Percentiles rank a stretch among this genome's conserved stretches.
These are phyloP conservation scores for Formicarius rufipectus DNA, from an alignment of 2,113 vertebrate genomes.

Conservation along the genomic window DNA sequence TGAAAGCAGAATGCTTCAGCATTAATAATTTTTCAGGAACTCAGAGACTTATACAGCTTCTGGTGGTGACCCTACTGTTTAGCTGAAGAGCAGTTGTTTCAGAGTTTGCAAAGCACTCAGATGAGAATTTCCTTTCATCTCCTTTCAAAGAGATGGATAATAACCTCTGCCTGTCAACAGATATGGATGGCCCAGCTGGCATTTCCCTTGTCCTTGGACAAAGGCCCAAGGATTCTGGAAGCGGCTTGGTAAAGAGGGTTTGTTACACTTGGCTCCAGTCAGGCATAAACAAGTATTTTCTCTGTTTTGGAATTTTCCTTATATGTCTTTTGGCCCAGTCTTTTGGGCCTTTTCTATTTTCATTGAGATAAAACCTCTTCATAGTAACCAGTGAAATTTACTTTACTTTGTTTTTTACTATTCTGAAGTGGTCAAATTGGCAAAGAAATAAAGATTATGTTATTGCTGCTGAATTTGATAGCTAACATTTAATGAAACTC, in stretches of 20 bases:
- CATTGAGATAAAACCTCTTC: background rate
- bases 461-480: slow-evolving; percentile 8
- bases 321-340: background rate
- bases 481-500: background rate
- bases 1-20: background rate
- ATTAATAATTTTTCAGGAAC: background rate
- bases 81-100: background rate
- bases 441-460: background rate
- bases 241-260: background rate
- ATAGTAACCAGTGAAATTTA: background rate
- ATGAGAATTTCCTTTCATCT: background rate
- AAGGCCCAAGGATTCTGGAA: slow-evolving; percentile 21
- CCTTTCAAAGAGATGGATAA: slow-evolving; percentile 16
- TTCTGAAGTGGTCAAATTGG: background rate
- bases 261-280: background rate
- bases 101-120: background rate
- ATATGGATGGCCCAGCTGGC: slow-evolving; percentile 31
- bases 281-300: background rate
- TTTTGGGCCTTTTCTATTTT: background rate
- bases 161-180: slow-evolving; percentile 9
- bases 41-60: background rate
- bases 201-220: slow-evolving; percentile 22
- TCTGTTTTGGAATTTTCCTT: background rate
- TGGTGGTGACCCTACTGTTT: background rate
- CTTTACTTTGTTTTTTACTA: background rate